These are phyloP conservation scores for Camarhynchus parvulus DNA, from an alignment of 2,113 vertebrate genomes.

Conservation along the genomic window DNA sequence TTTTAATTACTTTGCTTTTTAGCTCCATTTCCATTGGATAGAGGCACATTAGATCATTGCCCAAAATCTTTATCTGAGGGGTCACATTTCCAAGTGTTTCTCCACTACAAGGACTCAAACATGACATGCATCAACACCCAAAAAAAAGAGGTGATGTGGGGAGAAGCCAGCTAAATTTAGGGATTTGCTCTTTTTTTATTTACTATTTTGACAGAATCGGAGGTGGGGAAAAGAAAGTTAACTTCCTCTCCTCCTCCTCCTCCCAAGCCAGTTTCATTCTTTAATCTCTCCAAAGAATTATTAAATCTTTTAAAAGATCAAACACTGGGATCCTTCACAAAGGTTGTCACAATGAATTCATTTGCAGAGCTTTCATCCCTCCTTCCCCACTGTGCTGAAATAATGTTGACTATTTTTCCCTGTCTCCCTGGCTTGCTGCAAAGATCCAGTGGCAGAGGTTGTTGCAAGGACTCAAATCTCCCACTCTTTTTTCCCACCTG, in stretches of 20 bases:
- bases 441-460: slow-evolving; percentile 20
- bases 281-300: slow-evolving; percentile 74
- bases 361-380: slow-evolving; percentile 65
- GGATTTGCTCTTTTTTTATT: slow-evolving; percentile 45
- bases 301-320: slow-evolving; percentile 75
- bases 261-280: slow-evolving; percentile 44
- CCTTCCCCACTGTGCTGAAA: slow-evolving; percentile 64
- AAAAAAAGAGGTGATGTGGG: background rate
- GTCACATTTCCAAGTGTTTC: slow-evolving; percentile 5
- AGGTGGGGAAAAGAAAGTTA: slow-evolving; percentile 8
- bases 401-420: slow-evolving; percentile 36
- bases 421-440: slow-evolving; percentile 1
- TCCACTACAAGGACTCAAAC: background rate
- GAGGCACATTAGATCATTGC: slow-evolving; percentile 1
- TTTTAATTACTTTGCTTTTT: background rate
- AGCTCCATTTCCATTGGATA: slow-evolving; percentile 19
- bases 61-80: background rate
- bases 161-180: background rate
- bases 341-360: slow-evolving; percentile 73
- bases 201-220: slow-evolving; percentile 60
- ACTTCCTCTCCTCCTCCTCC: slow-evolving; percentile 48
- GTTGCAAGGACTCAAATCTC: background rate
- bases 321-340: slow-evolving; percentile 64
- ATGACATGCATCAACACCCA: background rate
- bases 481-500: slow-evolving; percentile 11